Evolutionary conservation across 2,113 vertebrate genomes (phyloP).

Genomic region (Struthio camelus): DNA sequence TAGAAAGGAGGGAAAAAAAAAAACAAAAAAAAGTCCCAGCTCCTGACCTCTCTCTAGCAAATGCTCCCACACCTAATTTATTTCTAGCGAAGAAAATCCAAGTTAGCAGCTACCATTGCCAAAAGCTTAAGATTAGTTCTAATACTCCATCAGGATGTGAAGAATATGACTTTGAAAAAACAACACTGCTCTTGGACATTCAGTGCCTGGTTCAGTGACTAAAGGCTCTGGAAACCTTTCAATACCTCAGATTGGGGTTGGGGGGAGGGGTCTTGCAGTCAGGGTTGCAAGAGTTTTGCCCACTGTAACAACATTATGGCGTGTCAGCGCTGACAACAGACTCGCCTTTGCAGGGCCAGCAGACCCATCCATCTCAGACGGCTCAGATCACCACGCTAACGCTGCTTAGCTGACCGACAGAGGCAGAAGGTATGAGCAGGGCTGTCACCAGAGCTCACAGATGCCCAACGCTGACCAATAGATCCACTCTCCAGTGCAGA

Average conservation of each 20-base stretch:
- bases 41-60: background rate
- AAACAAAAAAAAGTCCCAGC: background rate
- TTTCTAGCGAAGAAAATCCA: background rate
- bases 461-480: background rate
- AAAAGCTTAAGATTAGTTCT: background rate
- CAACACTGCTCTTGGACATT: background rate
- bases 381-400: fast-evolving
- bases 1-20: background rate
- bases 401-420: fast-evolving
- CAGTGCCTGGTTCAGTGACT: background rate
- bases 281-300: background rate
- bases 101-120: background rate
- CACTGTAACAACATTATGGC: background rate
- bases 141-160: background rate
- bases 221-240: background rate
- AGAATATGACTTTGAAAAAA: background rate
- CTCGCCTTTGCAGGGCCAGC: fast-evolving
- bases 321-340: background rate
- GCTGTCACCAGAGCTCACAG: background rate
- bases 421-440: background rate
- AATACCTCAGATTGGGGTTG: too few relatives aligned
- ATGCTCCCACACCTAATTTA: background rate
- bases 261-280: background rate
- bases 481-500: background rate
- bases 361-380: background rate